phyloP scores from a whole-genome alignment of 2,888 invertebrate genomes.

The Automeris io region DNA sequence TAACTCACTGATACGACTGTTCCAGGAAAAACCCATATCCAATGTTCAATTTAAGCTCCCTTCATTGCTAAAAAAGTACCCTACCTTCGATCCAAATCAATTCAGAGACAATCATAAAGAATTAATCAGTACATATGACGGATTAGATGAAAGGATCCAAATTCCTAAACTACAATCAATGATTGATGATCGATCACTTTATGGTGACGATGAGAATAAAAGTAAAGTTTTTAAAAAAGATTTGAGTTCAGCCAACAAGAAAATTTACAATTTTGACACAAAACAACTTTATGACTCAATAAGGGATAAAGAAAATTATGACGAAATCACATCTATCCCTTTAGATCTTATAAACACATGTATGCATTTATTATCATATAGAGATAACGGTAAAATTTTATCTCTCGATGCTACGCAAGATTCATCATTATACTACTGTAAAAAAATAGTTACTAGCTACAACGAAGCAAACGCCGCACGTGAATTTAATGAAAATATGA shows the following conservation, averaged over 20 bases:
- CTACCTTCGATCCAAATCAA: too few relatives aligned
- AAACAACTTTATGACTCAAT: background rate
- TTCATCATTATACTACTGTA: background rate
- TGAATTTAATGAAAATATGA: background rate
- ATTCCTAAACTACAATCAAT: background rate
- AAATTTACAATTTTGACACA: background rate
- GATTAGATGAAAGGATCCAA: background rate
- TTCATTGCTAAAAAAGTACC: background rate
- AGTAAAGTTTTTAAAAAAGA: conserved; percentile 1
- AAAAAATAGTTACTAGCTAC: background rate
- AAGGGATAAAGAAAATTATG: background rate
- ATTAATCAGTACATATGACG: background rate
- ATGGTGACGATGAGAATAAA: background rate
- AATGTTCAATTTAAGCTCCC: background rate
- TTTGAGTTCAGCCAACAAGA: background rate
- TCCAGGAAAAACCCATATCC: background rate
- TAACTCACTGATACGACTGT: too few relatives aligned
- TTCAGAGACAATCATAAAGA: background rate
- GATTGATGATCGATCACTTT: background rate
- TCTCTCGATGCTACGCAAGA: background rate
- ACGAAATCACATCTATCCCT: background rate
- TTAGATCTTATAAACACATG: background rate
- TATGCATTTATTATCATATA: background rate
- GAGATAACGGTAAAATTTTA: background rate
- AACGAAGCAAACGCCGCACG: background rate